phyloP scores from a whole-genome alignment of 2,888 invertebrate species.

The Drosophila parthenogenetica region DNA sequence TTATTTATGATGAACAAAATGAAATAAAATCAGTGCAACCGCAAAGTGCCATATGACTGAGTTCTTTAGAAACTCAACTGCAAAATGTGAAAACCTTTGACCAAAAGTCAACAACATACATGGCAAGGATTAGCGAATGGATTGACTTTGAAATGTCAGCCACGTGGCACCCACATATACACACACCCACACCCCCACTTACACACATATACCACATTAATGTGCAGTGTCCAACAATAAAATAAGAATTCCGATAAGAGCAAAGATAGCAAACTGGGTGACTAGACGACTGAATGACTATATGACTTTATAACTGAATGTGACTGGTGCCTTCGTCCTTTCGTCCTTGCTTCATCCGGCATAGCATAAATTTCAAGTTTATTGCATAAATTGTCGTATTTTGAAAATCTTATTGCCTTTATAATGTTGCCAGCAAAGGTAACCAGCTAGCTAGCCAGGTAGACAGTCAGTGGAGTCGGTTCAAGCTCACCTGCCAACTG shows the following conservation, averaged over 20 bases:
- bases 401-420: constrained; percentile 82
- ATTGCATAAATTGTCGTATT: constrained; percentile 82
- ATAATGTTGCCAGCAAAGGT: constrained; percentile 65
- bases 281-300: constrained; percentile 35
- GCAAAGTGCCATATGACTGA: constrained; percentile 15
- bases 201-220: not conserved
- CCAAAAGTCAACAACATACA: constrained; percentile 67
- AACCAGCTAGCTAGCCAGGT: constrained; percentile 20
- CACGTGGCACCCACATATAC: constrained; percentile 31
- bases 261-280: constrained; percentile 27
- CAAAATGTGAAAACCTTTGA: constrained; percentile 24
- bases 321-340: constrained; percentile 35
- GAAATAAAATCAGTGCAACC: constrained; percentile 23
- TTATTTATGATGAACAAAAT: not conserved
- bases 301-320: constrained; percentile 27
- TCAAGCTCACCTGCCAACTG: constrained; percentile 15
- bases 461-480: constrained; percentile 14
- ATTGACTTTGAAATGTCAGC: constrained; percentile 75
- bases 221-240: constrained; percentile 23
- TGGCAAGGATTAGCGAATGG: constrained; percentile 71
- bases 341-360: constrained; percentile 30
- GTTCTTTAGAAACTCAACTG: constrained; percentile 9
- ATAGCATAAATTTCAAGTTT: constrained; percentile 79
- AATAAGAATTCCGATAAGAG: constrained; percentile 35
- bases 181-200: not conserved